Base-by-base conservation (phyloP, 2,888 invertebrate species). In the Torymus auratus region DNA sequence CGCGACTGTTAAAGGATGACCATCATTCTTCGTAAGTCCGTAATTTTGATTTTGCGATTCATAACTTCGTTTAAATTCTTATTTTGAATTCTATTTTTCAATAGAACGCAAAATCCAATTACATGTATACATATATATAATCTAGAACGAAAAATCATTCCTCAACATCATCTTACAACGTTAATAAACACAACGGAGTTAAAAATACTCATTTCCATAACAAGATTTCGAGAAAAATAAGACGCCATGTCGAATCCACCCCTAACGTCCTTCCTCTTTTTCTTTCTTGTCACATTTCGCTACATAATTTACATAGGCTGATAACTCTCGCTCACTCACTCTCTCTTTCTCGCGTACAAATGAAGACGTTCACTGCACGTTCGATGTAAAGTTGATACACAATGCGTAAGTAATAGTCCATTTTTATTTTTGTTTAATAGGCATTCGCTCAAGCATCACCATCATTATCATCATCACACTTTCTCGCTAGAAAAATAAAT, bases 401-500 rank as follows among this genome's bases (percentile, higher is more conserved):
- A 82, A 64, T 61, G 69, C 28, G 28, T 28, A 28, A 28, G 28
- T 28, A 28, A 28, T 28, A 28, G 28, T 28, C 28, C 28, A 28
- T 4, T 56, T n/a, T n/a, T 61, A 13, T 13, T 52, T 55, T 64
- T 60, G 14, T 64, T 62, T 50, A 67, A 67, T 74, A 81, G 52
- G 60, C 75, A 78, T 74, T 78, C 71, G 65, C 60, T 41, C 65
- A 60, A 55, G 20, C 70, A 14, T 60, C 64, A 67, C 3, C 28
- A 28, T 28, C 28, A 28, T 28, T 7, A 28, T 28, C 28, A 28
- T 28, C 28, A 28, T 28, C 65, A 60, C 64, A 53, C 23, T 50
- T 53, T n/a, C 12, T 72, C 64, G 65, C 82, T 82, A 79, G 74
- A 82, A 82, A 82, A 82, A 80, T 84, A 81, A 82, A 82, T 83